Evolutionary conservation across 2,888 invertebrate genomes (phyloP), one percentile per base, ranked within the genome.

Genomic region (Lathronympha strigana): DNA sequence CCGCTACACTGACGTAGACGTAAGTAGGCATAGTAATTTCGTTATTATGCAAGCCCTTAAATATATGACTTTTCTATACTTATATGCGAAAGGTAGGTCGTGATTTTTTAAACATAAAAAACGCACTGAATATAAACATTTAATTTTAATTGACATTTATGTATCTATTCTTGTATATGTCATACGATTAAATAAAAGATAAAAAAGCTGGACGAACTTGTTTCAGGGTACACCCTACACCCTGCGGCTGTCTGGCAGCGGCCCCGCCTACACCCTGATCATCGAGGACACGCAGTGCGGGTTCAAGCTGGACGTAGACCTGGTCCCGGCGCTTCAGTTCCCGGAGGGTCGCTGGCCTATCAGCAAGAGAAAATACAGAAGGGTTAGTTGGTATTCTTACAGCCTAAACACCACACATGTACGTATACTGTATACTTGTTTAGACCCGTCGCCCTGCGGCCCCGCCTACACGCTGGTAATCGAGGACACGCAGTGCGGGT

Each of bases 381-480:
- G 66, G 1, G 84, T 86, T 1, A 19, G 28, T 40, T 17, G n/a
- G n/a, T n/a, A n/a, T n/a, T n/a, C n/a, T n/a, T n/a, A n/a, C n/a
- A n/a, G n/a, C n/a, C n/a, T n/a, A n/a, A n/a, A n/a, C n/a, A n/a
- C n/a, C n/a, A n/a, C n/a, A n/a, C n/a, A n/a, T n/a, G n/a, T 36
- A 33, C 4, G 1, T 33, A 33, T 33, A 3, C 28, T 6, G 28
- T 6, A 40, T 28, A 40, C 15, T 28, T 6, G 28, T 28, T n/a
- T n/a, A 28, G 6, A 3, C 28, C 28, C 28, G 28, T 28, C 28
- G 3, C 28, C 6, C n/a, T n/a, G 87, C 0, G 93, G 93, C 0
- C 94, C 94, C 0, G 94, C 94, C 0, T 84, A 93, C 70, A 94
- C 93, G 0, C 66, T 94, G 8, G 78, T 76, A 23, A 78, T 94